Conservation (phyloP, 2,797 vertebrate genomes). For the Salmo trutta region DNA sequence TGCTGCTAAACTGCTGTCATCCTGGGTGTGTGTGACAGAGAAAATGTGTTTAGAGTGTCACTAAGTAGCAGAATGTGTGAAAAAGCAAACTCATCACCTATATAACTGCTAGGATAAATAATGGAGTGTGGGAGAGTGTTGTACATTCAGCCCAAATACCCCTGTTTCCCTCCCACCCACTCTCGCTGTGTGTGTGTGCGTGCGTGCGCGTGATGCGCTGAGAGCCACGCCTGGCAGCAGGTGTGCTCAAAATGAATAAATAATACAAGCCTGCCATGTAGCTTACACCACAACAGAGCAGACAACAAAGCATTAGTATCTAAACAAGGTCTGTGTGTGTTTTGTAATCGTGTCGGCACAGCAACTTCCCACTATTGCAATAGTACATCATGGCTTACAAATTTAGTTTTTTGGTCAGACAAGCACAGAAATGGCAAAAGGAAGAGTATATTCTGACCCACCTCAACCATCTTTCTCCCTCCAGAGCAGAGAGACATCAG, state of each 20-base stretch:
- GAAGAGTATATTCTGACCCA: not conserved
- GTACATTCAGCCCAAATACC: conserved; percentile 16
- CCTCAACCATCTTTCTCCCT: not conserved
- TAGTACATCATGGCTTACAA: not conserved
- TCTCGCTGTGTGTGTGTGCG: not conserved
- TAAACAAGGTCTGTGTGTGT: conserved; percentile 14
- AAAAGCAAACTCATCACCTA: not conserved
- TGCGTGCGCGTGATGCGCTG: conserved; percentile 5
- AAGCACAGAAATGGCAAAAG: not conserved
- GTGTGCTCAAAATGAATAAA: conserved; percentile 19
- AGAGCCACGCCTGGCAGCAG: not conserved
- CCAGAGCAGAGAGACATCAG: not conserved
- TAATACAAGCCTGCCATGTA: conserved; percentile 3
- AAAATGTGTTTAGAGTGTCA: not conserved
- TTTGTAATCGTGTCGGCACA: not conserved
- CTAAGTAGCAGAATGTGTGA: conserved; percentile 6
- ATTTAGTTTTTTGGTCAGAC: not conserved
- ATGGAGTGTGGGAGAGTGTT: not conserved
- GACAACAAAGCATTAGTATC: not conserved
- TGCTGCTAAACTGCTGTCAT: not conserved
- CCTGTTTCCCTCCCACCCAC: not conserved
- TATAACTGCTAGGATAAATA: not conserved
- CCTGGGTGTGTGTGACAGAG: conserved; percentile 11
- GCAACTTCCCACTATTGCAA: not conserved
- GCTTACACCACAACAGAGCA: conserved; percentile 6